Evolutionary conservation across 2,888 invertebrate genomes (phyloP), one percentile per base, ranked within the genome.

Genomic region (Eumacrocentrus americanus): DNA sequence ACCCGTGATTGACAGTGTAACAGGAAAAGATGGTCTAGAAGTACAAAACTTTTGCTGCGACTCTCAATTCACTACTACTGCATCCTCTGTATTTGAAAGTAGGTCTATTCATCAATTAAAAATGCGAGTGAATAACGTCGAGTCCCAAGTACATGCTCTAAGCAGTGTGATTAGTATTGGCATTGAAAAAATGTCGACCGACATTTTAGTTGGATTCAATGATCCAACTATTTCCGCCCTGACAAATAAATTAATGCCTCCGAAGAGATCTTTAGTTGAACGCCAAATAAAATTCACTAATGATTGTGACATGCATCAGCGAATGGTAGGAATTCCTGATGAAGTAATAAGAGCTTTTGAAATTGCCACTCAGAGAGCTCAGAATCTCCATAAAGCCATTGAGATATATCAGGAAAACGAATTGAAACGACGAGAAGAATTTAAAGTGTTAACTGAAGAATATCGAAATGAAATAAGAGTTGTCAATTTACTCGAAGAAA

Each of bases 331-430:
- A 2, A 42, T 72, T 18, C 64, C 71, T 0, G 61, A 53, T 0
- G 64, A 65, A 22, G 54, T 69, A 1, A 55, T 70, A 0, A 56
- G 50, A 4, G 65, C 67, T 9, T 48, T 72, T 9, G 67, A 64
- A 22, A 60, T 67, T 2, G 67, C 68, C 2, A 58, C 59, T 1
- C 60, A 70, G 20, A 57, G 67, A 12, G 66, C 58, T 0, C 42
- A 54, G 3, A 71, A 72, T 58, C 38, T 72, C n/a, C 63, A 63
- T 53, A 53, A 48, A 37, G 67, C 70, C 2, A 40, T 75, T 11
- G 57, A 63, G 29, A 67, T 72, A 2, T 67, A 68, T 20, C 61
- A 56, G 4, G 56, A 67, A 44, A 55, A 56, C 44, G 42, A 63
- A n/a, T 47, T 51, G 2, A 47, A 18, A n/a, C 35, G 34, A 14